A percentile compares a stretch with the other conserved stretches of the same genome.
Conservation (phyloP, 2,113 vertebrate species). For the Mustelus asterias region DNA sequence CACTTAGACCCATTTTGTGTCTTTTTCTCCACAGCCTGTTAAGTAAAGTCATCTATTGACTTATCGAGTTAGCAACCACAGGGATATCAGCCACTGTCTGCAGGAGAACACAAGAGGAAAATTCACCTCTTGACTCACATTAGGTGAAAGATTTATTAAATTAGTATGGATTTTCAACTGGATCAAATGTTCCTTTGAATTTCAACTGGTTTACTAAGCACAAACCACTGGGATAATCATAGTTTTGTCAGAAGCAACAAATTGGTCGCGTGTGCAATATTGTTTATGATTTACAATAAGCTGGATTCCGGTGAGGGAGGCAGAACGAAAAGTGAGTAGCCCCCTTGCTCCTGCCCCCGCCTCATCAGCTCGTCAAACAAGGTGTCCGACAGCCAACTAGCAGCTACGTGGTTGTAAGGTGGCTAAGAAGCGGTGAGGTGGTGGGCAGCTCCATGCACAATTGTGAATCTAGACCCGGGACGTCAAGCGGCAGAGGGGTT, state of each 20-base stretch:
- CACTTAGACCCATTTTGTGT: neutral
- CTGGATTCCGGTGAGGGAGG: no score
- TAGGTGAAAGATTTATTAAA: neutral
- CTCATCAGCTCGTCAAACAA: no score
- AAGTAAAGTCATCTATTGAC: no score
- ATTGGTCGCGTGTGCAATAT: neutral
- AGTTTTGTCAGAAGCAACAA: neutral
- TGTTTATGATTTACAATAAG: neutral
- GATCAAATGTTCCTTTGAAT: neutral
- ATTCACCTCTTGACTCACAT: neutral
- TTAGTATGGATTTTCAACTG: neutral
- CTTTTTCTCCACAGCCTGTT: neutral
- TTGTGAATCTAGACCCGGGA: no score
- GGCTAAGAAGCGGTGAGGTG: no score
- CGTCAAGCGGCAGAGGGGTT: no score
- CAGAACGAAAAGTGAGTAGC: no score
- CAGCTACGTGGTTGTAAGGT: no score
- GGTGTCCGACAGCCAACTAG: no score
- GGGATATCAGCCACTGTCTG: neutral
- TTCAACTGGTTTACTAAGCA: neutral
- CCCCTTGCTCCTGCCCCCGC: no score
- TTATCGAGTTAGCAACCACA: no score
- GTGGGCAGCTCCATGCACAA: no score
- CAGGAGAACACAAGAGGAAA: neutral
- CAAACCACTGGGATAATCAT: neutral